These are phyloP conservation scores for Micronisus gabar DNA, from an alignment of 2,113 vertebrate species.

Conservation along the genomic window DNA sequence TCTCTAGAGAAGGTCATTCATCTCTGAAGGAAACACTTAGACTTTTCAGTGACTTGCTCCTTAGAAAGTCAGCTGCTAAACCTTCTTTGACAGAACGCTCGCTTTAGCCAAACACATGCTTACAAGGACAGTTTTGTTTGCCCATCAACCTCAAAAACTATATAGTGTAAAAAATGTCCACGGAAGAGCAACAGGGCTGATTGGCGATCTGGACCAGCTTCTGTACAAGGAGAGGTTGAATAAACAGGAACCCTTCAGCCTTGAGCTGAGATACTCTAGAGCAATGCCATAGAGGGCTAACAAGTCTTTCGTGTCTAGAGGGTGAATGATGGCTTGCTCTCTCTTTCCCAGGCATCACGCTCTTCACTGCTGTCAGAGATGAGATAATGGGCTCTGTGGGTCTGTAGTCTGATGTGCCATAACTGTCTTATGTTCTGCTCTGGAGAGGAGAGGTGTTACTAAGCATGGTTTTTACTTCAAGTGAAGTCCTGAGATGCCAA, in stretches of 20 bases:
- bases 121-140: background rate
- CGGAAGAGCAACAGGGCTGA: background rate
- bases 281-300: background rate
- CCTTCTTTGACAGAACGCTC: background rate
- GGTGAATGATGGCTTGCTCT: background rate
- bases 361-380: background rate
- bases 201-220: background rate
- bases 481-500: background rate
- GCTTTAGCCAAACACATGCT: background rate
- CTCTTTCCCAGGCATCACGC: background rate
- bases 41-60: background rate
- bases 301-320: background rate
- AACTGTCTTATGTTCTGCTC: background rate
- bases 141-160: background rate
- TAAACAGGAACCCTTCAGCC: background rate
- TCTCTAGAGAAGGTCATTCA: background rate
- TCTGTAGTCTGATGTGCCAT: accelerated
- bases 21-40: background rate
- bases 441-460: background rate
- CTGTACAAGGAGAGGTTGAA: background rate
- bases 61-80: background rate
- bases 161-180: background rate
- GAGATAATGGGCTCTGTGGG: background rate
- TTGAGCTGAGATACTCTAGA: background rate
- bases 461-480: background rate